phyloP scores from a whole-genome alignment of 2,888 invertebrate species.

The Chymomyza fuscimana region DNA sequence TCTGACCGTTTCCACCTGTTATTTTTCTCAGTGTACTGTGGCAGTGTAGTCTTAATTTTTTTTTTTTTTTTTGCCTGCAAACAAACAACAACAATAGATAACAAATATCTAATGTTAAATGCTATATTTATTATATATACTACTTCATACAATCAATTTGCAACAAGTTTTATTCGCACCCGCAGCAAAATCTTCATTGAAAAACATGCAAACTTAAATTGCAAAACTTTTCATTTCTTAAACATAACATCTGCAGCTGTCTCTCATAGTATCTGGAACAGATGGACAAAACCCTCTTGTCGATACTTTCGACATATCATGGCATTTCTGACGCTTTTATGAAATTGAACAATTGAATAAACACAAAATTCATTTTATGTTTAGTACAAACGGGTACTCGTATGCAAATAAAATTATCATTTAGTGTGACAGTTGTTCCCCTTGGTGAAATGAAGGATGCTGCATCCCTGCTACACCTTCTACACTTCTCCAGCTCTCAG shows the following conservation, averaged over 20 bases:
- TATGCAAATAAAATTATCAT: conserved; percentile 63
- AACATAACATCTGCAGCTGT: neutral
- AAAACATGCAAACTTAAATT: neutral
- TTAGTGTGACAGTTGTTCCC: neutral
- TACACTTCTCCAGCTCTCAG: neutral
- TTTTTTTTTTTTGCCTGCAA: too few relatives aligned
- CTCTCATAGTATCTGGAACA: neutral
- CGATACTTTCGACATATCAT: neutral
- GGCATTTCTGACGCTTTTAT: neutral
- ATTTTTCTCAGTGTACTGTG: too few relatives aligned
- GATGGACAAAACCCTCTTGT: neutral
- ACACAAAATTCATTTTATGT: conserved; percentile 45
- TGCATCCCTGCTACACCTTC: too few relatives aligned
- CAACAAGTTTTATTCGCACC: neutral
- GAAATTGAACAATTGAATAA: neutral
- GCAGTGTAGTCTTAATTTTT: too few relatives aligned
- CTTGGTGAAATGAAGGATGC: neutral
- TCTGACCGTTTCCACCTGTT: too few relatives aligned
- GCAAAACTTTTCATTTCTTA: neutral
- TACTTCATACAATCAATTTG: neutral
- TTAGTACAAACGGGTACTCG: conserved; percentile 30
- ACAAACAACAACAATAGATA: too few relatives aligned
- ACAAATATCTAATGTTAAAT: neutral
- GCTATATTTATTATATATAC: neutral
- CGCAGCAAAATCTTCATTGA: neutral